A percentile compares a stretch with the other conserved stretches of the same genome.
Conservation (phyloP, 1,140 invertebrate genomes). For the Cepaea nemoralis region DNA sequence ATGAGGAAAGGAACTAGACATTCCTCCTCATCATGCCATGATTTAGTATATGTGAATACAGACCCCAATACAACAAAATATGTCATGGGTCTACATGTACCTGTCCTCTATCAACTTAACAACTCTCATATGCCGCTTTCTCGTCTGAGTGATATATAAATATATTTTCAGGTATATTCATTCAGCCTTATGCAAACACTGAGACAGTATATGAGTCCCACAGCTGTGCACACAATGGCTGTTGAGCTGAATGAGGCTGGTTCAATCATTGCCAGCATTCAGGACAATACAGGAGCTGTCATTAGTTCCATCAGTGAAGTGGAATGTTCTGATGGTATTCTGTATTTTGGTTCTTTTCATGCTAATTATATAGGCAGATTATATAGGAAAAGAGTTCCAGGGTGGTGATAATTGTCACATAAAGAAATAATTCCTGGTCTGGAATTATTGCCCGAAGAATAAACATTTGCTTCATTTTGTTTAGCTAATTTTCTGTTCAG, state of each 20-base stretch:
- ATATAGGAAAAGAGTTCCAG: conserved; percentile 29
- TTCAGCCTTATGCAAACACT: neutral
- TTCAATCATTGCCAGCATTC: conserved; percentile 65
- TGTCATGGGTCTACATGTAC: neutral
- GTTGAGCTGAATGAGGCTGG: conserved; percentile 67
- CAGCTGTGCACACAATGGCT: conserved; percentile 41
- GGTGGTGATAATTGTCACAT: no score
- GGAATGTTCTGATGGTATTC: conserved; percentile 63
- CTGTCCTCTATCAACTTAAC: neutral
- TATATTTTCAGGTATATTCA: conserved; percentile 23
- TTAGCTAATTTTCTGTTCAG: neutral
- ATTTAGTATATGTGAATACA: no score
- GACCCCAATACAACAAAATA: neutral
- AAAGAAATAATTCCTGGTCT: no score
- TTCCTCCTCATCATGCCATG: neutral
- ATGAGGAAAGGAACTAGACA: no score
- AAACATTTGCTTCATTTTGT: neutral
- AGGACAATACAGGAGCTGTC: conserved; percentile 65
- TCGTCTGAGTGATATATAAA: neutral
- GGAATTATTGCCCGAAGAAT: no score
- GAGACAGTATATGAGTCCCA: neutral
- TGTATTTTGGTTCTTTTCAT: conserved; percentile 76
- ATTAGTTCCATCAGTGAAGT: conserved; percentile 69
- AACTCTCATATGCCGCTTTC: neutral
- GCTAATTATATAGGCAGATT: conserved; percentile 7